A percentile compares a stretch with the other conserved stretches of the same genome.
phyloP scores from a whole-genome alignment of 2,113 vertebrate genomes.

The Rafetus swinhoei region DNA sequence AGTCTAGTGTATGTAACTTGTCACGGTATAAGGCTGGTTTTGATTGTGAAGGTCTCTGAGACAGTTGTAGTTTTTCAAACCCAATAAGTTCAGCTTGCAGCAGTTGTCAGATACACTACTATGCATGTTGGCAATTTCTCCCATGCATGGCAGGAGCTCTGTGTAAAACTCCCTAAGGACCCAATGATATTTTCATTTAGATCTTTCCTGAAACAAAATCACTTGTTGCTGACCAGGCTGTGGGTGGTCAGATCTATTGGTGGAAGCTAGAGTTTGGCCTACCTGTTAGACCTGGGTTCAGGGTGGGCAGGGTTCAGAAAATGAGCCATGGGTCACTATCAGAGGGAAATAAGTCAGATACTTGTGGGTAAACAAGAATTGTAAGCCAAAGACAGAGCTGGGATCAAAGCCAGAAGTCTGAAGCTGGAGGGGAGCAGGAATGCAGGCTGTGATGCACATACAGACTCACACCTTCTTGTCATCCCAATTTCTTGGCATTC shows the following conservation, averaged over 20 bases:
- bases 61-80: background rate
- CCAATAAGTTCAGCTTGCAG: background rate
- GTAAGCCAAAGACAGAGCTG: no score
- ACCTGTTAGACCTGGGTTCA: no score
- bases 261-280: no score
- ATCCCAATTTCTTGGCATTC: background rate
- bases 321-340: no score
- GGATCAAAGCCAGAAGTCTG: no score
- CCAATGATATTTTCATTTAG: background rate
- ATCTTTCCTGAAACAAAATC: background rate
- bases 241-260: no score
- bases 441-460: background rate
- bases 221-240: no score
- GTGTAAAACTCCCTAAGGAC: background rate
- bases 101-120: constrained; percentile 22
- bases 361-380: no score
- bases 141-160: background rate
- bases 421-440: no score
- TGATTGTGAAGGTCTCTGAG: background rate
- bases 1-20: background rate
- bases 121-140: background rate
- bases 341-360: no score
- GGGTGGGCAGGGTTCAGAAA: no score
- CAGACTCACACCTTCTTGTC: background rate
- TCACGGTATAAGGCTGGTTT: background rate